Evolutionary conservation across 2,888 invertebrate genomes (phyloP).

Genomic region (Erebia epiphron): DNA sequence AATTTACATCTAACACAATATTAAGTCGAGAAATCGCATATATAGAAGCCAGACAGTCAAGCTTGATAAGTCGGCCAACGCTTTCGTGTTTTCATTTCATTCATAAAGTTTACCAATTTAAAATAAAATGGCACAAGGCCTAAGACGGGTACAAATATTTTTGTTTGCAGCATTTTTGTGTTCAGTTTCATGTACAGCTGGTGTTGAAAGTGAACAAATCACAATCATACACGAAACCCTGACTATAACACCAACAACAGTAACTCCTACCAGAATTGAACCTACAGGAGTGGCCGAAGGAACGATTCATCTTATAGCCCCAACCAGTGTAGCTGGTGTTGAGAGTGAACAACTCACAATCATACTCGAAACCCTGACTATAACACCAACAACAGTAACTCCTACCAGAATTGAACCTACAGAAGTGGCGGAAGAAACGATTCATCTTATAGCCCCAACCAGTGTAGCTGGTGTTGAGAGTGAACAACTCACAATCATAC

Average conservation of each 20-base stretch:
- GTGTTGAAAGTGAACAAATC: too few relatives aligned
- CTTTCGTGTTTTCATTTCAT: conserved; percentile 45
- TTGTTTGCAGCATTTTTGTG: conserved; percentile 16
- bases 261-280: not conserved
- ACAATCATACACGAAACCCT: too few relatives aligned
- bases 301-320: too few relatives aligned
- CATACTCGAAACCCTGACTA: too few relatives aligned
- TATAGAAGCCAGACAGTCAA: conserved; percentile 47
- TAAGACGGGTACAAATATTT: conserved; percentile 25
- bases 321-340: too few relatives aligned
- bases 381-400: too few relatives aligned
- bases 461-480: not conserved
- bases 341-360: too few relatives aligned
- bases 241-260: not conserved
- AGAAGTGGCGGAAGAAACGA: not conserved
- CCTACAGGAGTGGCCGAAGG: too few relatives aligned
- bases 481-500: too few relatives aligned
- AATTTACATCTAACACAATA: conserved; percentile 36
- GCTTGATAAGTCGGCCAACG: conserved; percentile 43
- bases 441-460: not conserved
- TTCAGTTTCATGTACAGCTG: too few relatives aligned
- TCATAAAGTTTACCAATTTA: not conserved
- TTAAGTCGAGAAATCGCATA: conserved; percentile 11
- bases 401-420: not conserved
- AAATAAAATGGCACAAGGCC: conserved; percentile 35